Conservation (phyloP, 2,888 invertebrate genomes). For the Blastobasis lacticolella region DNA sequence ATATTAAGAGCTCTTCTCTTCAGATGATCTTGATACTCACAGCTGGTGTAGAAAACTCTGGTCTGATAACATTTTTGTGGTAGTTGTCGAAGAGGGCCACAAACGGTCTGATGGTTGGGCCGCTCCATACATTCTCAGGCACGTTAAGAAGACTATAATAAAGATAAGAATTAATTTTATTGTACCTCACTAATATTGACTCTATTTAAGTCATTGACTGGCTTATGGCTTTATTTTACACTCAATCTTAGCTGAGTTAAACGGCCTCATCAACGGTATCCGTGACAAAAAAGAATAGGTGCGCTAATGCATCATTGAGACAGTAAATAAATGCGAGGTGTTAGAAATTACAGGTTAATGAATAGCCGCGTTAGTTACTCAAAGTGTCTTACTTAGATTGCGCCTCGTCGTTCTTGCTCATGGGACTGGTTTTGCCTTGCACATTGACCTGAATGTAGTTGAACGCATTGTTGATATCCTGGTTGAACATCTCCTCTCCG, state of each 20-base stretch:
- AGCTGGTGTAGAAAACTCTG: constrained; percentile 78
- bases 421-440: constrained; percentile 83
- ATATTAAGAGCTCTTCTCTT: neutral
- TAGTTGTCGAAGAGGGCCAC: constrained; percentile 85
- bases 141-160: constrained; percentile 78
- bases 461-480: constrained; percentile 84
- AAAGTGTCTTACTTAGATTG: constrained; percentile 78
- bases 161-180: neutral
- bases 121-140: constrained; percentile 76
- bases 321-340: too few relatives aligned
- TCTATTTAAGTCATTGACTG: too few relatives aligned
- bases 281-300: too few relatives aligned
- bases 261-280: too few relatives aligned
- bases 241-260: too few relatives aligned
- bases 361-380: neutral
- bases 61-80: constrained; percentile 77
- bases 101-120: constrained; percentile 80
- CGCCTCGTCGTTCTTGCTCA: constrained; percentile 81
- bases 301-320: too few relatives aligned
- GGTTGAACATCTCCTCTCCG: constrained; percentile 81
- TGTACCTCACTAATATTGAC: too few relatives aligned
- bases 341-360: constrained; percentile 3
- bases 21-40: constrained; percentile 35
- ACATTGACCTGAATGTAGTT: constrained; percentile 80
- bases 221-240: too few relatives aligned